Evolutionary conservation across 2,797 vertebrate species (phyloP).

Genomic region (Cossypha dichroa): DNA sequence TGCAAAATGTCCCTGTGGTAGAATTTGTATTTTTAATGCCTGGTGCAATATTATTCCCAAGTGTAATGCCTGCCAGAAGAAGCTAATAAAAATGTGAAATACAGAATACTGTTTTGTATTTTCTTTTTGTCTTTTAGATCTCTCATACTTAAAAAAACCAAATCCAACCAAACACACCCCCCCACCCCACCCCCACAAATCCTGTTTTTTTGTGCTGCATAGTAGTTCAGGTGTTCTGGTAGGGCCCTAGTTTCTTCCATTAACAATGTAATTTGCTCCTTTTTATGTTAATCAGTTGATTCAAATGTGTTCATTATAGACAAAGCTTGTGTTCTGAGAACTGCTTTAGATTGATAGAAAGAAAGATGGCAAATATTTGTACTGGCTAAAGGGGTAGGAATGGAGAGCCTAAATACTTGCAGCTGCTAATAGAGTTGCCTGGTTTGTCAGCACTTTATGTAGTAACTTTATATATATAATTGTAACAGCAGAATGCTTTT

Average conservation of each 20-base stretch:
- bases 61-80: constrained; percentile 79
- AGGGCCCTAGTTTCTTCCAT: background rate
- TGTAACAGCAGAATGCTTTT: background rate
- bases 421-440: background rate
- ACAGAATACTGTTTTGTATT: constrained; percentile 49
- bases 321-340: background rate
- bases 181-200: rapidly evolving
- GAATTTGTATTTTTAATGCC: constrained; percentile 76
- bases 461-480: background rate
- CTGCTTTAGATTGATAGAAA: background rate
- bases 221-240: background rate
- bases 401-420: background rate
- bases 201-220: background rate
- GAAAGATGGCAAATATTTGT: background rate
- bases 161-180: background rate
- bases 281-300: background rate
- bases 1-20: constrained; percentile 77
- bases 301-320: background rate
- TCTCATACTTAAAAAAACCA: background rate
- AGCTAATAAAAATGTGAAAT: constrained; percentile 79
- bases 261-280: background rate
- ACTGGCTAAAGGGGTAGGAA: background rate
- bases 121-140: constrained; percentile 24
- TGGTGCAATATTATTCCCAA: constrained; percentile 79
- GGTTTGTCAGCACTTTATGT: background rate